These are phyloP conservation scores for Brachyptera putata DNA, from an alignment of 2,888 invertebrate genomes.

Conservation along the genomic window DNA sequence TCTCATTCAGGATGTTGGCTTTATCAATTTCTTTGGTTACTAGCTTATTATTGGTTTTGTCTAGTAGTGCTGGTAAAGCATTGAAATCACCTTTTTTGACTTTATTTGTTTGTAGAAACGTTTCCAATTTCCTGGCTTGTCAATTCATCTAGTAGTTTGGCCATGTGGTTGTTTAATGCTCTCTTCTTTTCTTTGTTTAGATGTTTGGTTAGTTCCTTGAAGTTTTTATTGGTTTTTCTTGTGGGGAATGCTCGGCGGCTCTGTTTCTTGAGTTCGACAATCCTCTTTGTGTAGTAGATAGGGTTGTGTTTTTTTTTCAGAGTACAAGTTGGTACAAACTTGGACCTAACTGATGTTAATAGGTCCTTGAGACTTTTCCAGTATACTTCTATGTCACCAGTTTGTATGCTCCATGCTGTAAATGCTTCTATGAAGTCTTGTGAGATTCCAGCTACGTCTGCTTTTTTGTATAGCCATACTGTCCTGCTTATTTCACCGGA, in stretches of 20 bases:
- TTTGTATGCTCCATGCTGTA: neutral
- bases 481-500: neutral
- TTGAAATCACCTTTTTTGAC: neutral
- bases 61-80: neutral
- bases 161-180: neutral
- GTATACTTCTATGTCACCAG: neutral
- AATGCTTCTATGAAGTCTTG: neutral
- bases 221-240: neutral
- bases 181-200: neutral
- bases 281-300: neutral
- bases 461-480: constrained; percentile 1
- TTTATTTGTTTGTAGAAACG: neutral
- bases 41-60: too few relatives aligned
- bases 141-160: neutral
- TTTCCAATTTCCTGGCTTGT: neutral
- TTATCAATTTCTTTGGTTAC: neutral
- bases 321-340: neutral
- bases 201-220: neutral
- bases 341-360: neutral
- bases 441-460: neutral
- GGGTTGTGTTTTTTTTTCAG: neutral
- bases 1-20: neutral
- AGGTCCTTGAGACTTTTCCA: neutral
- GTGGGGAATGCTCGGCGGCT: neutral
- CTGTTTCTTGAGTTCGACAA: neutral